Evolutionary conservation across 2,113 vertebrate species (phyloP), one percentile per base, ranked within the genome.

Genomic region (Cyanoderma ruficeps): DNA sequence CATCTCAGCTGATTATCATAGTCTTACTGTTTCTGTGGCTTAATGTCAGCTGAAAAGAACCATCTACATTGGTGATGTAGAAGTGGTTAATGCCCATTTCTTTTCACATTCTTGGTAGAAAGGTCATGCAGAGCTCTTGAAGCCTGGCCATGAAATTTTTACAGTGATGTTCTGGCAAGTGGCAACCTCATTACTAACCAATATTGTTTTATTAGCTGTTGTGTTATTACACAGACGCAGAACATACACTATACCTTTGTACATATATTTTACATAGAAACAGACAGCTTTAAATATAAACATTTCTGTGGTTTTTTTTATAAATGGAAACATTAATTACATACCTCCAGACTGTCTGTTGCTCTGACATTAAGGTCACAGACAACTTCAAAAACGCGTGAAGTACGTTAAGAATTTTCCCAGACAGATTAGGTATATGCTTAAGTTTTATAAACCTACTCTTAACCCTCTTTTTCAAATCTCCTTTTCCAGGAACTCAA

Each of bases 401-500:
- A 92, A 94, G 71, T 56, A 52, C 83, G 50, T 55, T 84, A 84
- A 83, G 78, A 95, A 90, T 94, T 86, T 96, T 97, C 95, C 93
- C 97, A 97, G 81, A 88, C 82, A 80, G 82, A 95, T 95, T 94
- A 95, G 47, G 67, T 69, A 61, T 79, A 80, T 94, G 70, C 59
- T 87, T 83, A 68, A 67, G 69, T 91, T 95, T 94, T 69, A 91
- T 56, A 82, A 96, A 95, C 84, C 53, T 86, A 89, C 56, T 64
- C 84, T 95, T 96, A 97, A 96, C 93, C 87, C 77, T 84, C 94
- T 97, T 97, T 97, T 96, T 95, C 80, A 96, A 98, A 98, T 96
- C 96, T 84, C 47, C 95, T 97, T 97, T 97, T 96, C 95, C 91
- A 93, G 69, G 86, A 97, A 95, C 94, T 94, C 20, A 59, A 56